phyloP scores from a whole-genome alignment of 2,113 vertebrate species.

The Catharus bicknelli region DNA sequence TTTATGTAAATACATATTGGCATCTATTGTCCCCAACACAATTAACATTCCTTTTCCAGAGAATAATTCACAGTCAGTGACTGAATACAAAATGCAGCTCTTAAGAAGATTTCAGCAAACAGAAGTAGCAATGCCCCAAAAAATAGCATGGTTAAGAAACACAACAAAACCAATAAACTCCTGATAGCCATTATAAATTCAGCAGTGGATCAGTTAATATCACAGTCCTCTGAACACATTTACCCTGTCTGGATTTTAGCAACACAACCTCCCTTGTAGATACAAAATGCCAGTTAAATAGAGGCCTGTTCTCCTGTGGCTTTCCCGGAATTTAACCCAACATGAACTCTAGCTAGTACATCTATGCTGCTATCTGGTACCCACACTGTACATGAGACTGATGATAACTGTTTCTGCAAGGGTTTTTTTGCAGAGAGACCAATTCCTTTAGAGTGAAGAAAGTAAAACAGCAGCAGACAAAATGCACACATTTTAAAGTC shows the following conservation, averaged over 20 bases:
- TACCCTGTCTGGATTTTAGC: not conserved
- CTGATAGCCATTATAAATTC: not conserved
- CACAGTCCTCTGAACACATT: not conserved
- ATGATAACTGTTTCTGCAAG: not conserved
- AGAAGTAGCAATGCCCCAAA: not conserved
- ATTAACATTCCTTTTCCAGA: constrained; percentile 2
- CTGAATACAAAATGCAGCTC: not conserved
- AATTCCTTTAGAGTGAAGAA: not conserved
- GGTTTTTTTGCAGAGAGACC: not conserved
- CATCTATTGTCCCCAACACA: not conserved
- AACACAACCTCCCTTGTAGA: not conserved
- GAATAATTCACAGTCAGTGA: not conserved
- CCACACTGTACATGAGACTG: not conserved
- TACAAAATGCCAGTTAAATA: not conserved
- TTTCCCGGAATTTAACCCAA: constrained; percentile 18
- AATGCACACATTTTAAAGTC: not conserved
- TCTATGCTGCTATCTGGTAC: not conserved
- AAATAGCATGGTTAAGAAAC: not conserved
- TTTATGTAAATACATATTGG: constrained; percentile 10
- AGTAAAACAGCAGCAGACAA: not conserved
- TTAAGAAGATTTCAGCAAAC: not conserved
- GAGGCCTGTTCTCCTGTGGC: not conserved
- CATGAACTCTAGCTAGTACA: not conserved
- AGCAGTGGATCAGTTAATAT: not conserved
- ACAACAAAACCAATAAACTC: not conserved